A percentile compares a stretch with the other conserved stretches of the same genome.
phyloP scores from a whole-genome alignment of 2,888 invertebrate genomes.

The Syritta pipiens region DNA sequence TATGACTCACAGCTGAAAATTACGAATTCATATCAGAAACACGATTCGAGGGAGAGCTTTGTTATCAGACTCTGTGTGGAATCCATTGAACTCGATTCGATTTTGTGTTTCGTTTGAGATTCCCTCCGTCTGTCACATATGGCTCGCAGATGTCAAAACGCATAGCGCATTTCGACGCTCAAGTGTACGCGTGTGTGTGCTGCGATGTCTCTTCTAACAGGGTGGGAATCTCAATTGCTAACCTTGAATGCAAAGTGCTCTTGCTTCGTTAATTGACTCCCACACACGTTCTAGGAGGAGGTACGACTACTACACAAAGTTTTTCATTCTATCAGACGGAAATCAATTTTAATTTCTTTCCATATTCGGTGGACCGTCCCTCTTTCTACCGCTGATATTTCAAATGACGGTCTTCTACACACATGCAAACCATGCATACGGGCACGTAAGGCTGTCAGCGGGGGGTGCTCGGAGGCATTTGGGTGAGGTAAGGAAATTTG shows the following conservation, averaged over 20 bases:
- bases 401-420: too few species aligned
- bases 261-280: constrained; percentile 16
- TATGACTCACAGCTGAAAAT: constrained; percentile 30
- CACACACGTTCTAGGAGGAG: background rate
- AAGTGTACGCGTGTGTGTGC: background rate
- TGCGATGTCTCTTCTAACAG: constrained; percentile 5
- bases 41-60: constrained; percentile 5
- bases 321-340: constrained; percentile 29
- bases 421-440: too few species aligned
- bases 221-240: constrained; percentile 26
- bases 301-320: background rate
- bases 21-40: constrained; percentile 15
- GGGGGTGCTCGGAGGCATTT: too few species aligned
- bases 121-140: too few species aligned
- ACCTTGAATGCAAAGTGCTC: constrained; percentile 35
- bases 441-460: constrained; percentile 3
- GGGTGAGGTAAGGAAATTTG: constrained; percentile 28
- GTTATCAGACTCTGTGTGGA: constrained; percentile 4
- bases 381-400: too few species aligned
- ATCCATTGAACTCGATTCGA: constrained; percentile 21
- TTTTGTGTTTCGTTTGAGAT: too few species aligned
- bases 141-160: constrained; percentile 25
- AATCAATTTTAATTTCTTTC: constrained; percentile 40
- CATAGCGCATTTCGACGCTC: background rate
- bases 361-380: constrained; percentile 34